Base-by-base conservation (phyloP, 2,113 vertebrate species). In the Tragulus kanchil region DNA sequence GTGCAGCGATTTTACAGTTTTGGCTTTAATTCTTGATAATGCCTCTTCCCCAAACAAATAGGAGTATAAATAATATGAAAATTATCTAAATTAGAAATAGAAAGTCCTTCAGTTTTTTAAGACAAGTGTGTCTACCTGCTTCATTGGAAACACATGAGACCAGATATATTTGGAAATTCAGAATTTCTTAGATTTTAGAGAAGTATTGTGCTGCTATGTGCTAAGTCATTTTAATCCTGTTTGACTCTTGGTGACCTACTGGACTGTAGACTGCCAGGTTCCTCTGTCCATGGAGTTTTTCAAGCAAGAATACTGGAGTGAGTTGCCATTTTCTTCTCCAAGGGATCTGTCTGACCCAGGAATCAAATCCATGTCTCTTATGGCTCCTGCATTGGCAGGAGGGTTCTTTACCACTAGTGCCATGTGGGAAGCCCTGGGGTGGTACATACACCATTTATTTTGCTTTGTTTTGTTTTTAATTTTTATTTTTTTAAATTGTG, bases 21-120 rank as follows among this genome's bases (percentile, higher is more conserved):
- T 83, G 69, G 25, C 92, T 86, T 78, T 92, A 81, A 82, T 59
- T 93, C 36, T 85, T 89, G 54, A 67, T 45, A 67, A 56, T 52
- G 13, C 54, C n/a, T 67, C 79, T 82, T 89, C n/a, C 31, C 71
- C 6, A 96, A 89, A 73, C 36, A 90, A 73, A 36, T 59, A 58
- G 13, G 13, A 36, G 5, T 79, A 79, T 36, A 54, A 75, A 48
- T 48, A 75, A 81, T 48, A 93, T 14, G 25, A 86, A 93, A 69
- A 71, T 78, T 90, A 67, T 19, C 5, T 52, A 81, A 94, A 90
- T 85, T 45, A 85, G 54, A 85, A 75, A 59, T 3, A 42, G 14
- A n/a, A 90, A 77, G 15, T 81, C 16, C 83, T 71, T 82, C 48
- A 3, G 8, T 71, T 89, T 89, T 13, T 13, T 23, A 19, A 13